Conservation (phyloP, 2,113 vertebrate genomes). For the Phalacrocorax pelagicus region DNA sequence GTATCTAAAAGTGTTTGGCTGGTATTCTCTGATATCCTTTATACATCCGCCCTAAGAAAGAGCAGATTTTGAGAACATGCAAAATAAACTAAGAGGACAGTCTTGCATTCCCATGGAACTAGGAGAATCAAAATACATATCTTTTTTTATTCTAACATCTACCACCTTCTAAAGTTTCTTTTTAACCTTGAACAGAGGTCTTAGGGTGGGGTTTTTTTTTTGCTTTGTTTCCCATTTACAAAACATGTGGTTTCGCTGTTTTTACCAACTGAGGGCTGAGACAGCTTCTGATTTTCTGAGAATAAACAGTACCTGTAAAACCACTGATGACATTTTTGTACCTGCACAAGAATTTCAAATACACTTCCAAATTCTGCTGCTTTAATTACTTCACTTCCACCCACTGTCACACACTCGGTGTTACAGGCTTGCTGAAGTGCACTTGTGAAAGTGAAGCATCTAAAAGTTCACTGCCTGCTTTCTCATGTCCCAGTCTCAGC, state of each 20-base stretch:
- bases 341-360: slow-evolving; percentile 29
- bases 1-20: neutral
- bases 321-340: neutral
- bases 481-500: neutral
- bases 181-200: neutral
- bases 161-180: neutral
- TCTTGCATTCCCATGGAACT: neutral
- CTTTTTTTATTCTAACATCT: neutral
- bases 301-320: neutral
- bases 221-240: neutral
- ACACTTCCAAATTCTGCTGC: slow-evolving; percentile 12
- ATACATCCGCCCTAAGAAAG: neutral
- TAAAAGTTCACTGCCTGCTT: neutral
- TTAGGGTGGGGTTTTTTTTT: fast-evolving
- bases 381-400: slow-evolving; percentile 38
- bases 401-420: neutral
- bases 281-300: neutral
- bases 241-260: neutral
- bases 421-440: neutral
- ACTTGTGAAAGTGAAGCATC: neutral
- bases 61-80: neutral
- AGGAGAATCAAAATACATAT: neutral
- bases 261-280: neutral
- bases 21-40: neutral
- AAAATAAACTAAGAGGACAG: neutral